phyloP scores from a whole-genome alignment of 2,113 vertebrate genomes.

The Xenopus laevis region DNA sequence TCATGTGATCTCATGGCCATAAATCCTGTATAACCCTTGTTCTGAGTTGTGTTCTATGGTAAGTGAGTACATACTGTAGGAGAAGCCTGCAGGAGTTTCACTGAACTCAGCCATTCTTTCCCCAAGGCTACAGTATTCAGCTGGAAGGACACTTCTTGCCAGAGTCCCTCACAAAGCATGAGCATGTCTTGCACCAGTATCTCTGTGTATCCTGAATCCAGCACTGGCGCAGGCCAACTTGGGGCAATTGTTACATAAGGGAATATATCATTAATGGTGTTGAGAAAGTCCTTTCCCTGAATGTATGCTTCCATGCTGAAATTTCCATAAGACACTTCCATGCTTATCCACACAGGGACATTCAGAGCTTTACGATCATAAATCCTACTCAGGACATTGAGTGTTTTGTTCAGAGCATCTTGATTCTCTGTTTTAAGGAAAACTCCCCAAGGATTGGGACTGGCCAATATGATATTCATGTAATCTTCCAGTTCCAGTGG shows the following conservation, averaged over 20 bases:
- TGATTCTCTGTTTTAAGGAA: conserved; percentile 59
- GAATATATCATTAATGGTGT: conserved; percentile 59
- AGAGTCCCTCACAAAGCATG: conserved; percentile 52
- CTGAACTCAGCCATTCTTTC: conserved; percentile 32
- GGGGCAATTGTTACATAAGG: conserved; percentile 67
- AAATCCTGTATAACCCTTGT: conserved; percentile 37
- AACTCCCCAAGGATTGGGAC: conserved; percentile 59
- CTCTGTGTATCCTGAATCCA: conserved; percentile 55
- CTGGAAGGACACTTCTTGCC: conserved; percentile 70
- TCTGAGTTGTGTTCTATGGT: conserved; percentile 48
- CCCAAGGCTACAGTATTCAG: conserved; percentile 49
- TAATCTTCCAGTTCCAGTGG: conserved; percentile 58
- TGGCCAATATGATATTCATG: conserved; percentile 53
- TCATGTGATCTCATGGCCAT: conserved; percentile 32
- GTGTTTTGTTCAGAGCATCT: conserved; percentile 56
- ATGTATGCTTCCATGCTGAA: conserved; percentile 56
- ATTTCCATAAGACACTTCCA: conserved; percentile 56
- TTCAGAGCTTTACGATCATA: conserved; percentile 56
- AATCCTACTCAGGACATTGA: conserved; percentile 53
- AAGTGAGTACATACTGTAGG: conserved; percentile 58
- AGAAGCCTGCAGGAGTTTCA: conserved; percentile 43
- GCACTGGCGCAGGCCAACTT: conserved; percentile 55
- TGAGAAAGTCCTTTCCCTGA: conserved; percentile 56
- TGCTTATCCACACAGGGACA: conserved; percentile 69
- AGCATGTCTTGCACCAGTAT: conserved; percentile 61